Evolutionary conservation across 2,113 vertebrate species (phyloP).

Genomic region (Hyperoodon ampullatus): DNA sequence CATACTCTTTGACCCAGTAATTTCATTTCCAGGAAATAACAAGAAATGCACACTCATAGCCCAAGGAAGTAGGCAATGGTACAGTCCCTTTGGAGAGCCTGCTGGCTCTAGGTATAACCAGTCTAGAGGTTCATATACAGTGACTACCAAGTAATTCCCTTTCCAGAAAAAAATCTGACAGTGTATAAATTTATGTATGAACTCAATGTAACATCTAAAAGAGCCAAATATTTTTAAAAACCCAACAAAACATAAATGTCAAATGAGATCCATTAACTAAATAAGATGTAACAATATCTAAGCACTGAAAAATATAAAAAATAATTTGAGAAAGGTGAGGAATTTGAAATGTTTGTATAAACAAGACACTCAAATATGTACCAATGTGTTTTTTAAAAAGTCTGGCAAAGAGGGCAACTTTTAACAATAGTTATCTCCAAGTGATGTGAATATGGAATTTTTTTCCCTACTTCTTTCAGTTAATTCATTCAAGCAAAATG

Average conservation of each 20-base stretch:
- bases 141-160: neutral
- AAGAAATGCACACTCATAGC: fast-evolving
- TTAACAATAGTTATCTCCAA: neutral
- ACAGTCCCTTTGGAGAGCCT: neutral
- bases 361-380: neutral
- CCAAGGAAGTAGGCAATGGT: neutral
- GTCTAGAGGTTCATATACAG: fast-evolving
- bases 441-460: neutral
- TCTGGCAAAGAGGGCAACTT: no score
- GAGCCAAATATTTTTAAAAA: neutral
- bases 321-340: neutral
- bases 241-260: neutral
- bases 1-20: neutral
- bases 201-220: neutral
- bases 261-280: neutral
- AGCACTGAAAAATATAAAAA: neutral
- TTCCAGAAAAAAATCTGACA: neutral
- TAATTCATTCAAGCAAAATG: neutral
- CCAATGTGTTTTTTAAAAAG: neutral
- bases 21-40: neutral
- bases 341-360: neutral
- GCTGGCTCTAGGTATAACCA: neutral
- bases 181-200: neutral
- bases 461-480: no score
- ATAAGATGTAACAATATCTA: neutral